These are phyloP conservation scores for Pristionchus fissidentatus DNA, from an alignment of 2,888 invertebrate genomes.

Conservation along the genomic window DNA sequence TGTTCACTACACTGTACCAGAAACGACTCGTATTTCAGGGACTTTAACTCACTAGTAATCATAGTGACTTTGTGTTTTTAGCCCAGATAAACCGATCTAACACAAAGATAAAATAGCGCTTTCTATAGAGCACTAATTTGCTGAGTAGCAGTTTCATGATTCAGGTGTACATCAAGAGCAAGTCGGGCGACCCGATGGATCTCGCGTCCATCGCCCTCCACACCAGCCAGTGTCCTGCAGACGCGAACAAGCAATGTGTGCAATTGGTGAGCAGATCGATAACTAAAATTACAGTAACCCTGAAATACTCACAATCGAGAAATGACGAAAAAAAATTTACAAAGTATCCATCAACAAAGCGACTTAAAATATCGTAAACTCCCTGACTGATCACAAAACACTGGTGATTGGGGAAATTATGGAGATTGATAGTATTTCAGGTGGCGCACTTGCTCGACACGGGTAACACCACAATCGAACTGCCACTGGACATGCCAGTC, in stretches of 20 bases:
- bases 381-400: no score
- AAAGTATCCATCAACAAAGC: no score
- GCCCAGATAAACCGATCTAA: no score
- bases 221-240: not conserved
- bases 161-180: not conserved
- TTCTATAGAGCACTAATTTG: no score
- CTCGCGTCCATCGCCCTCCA: not conserved
- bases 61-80: no score
- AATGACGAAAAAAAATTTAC: no score
- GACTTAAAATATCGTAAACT: no score
- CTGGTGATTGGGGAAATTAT: not conserved
- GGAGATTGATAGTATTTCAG: not conserved
- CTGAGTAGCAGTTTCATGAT: not conserved
- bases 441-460: not conserved
- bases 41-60: no score
- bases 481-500: constrained; percentile 40
- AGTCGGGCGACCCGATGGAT: not conserved
- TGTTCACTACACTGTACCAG: no score
- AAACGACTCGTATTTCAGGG: no score
- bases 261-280: not conserved
- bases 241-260: not conserved
- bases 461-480: not conserved
- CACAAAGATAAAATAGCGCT: no score
- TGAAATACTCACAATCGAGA: no score
- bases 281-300: not conserved